Base-by-base conservation (phyloP, 2,888 invertebrate species). In the Sinotaia quadrata region DNA sequence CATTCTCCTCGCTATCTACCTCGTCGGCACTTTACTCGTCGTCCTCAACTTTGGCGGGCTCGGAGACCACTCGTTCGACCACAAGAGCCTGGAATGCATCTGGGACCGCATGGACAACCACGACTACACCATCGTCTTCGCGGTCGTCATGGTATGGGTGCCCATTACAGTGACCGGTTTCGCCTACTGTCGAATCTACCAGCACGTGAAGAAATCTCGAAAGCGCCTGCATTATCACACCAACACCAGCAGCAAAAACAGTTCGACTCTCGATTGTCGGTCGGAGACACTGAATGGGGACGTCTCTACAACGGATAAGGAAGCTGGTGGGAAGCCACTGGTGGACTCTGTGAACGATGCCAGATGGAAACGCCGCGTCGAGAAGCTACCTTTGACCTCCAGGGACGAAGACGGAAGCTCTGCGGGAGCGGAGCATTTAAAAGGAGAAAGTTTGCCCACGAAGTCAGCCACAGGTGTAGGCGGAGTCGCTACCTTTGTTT, bases 101-200 rank as follows among this genome's bases (percentile, higher is more conserved):
- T 81, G 81, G 81, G 78, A 80, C 59, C 72, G 79, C 18, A 74
- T 75, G 68, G 76, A 73, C 24, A 75, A 68, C 31, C 67, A 70
- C 54, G 52, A 69, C 15, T 81, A 77, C 68, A 81, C 80, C 24
- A 54, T 80, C 21, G 57, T 77, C 4, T 77, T 77, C n/a, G 37
- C 73, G 7, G 47, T 75, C 31, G 70, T 69, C 21, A 47, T 78
- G 27, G 77, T 77, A 8, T 57, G 62, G 54, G 18, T 67, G 1
- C 79, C 79, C n/a, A 61, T 76, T 36, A 2, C 66, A 3, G 24
- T 74, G 4, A 76, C 74, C 5, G 73, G 68, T 3, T 15, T 70
- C 15, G 72, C 68, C 62, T 77, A 78, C 73, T 4, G 62, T 8
- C 41, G 54, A 10, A 69, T 78, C 12, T 78, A 67, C 71, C 41